Conservation (phyloP, 2,888 invertebrate genomes). For the Plebejus anna region DNA sequence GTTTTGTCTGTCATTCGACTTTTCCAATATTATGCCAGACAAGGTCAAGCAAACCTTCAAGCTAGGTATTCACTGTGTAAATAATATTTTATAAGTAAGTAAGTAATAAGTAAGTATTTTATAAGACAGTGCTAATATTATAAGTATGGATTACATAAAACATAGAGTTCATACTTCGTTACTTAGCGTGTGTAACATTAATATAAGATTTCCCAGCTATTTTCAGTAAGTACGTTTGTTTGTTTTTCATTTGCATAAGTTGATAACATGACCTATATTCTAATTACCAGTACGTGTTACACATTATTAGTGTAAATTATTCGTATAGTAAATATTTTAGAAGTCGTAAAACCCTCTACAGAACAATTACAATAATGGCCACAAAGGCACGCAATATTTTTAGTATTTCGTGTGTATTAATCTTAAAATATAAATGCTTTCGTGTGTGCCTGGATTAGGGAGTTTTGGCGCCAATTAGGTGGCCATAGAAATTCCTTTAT, state of each 20-base stretch:
- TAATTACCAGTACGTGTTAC: slow-evolving; percentile 22
- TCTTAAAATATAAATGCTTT: slow-evolving; percentile 14
- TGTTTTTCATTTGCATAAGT: slow-evolving; percentile 15
- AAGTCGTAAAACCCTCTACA: neutral
- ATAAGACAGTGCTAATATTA: neutral
- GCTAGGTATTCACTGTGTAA: too few relatives aligned
- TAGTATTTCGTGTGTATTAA: slow-evolving; percentile 21
- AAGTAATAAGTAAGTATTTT: too few relatives aligned
- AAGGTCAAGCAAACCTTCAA: too few relatives aligned
- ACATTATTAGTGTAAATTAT: slow-evolving; percentile 20
- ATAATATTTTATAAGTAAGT: too few relatives aligned
- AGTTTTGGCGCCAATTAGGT: slow-evolving; percentile 21
- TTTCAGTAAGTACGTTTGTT: slow-evolving; percentile 11
- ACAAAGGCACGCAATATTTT: slow-evolving; percentile 18
- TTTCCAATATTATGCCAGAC: too few relatives aligned
- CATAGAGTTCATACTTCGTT: neutral
- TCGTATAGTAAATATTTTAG: slow-evolving; percentile 13
- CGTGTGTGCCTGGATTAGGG: neutral
- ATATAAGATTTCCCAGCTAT: slow-evolving; percentile 11
- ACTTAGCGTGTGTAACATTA: slow-evolving; percentile 18
- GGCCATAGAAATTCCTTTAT: neutral
- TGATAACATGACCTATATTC: slow-evolving; percentile 25
- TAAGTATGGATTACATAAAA: neutral
- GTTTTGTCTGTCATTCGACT: too few relatives aligned
- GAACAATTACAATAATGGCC: slow-evolving; percentile 21